Base-by-base conservation (phyloP, 2,113 vertebrate species). In the Tretioscincus oriximinensis region DNA sequence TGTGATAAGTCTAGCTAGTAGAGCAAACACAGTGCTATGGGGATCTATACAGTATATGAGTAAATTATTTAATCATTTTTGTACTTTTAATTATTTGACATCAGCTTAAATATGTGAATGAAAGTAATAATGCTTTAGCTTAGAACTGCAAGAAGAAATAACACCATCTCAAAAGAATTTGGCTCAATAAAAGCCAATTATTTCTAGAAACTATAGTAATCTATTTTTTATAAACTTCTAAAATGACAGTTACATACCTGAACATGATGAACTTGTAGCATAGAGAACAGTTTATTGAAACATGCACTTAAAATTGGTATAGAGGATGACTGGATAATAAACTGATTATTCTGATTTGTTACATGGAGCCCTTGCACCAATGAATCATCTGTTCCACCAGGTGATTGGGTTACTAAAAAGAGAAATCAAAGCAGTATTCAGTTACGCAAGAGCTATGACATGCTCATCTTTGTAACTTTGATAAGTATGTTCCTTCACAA, bases 231-330 rank as follows among this genome's bases (percentile, higher is more conserved):
- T 65, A 28, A 87, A 66, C 21, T 85, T 70, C 63, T 70, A 22
- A 2, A 77, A 51, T 78, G 16, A 5, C 51, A 82, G 71, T 47
- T 73, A 64, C 90, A 26, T 92, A 99, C 98, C 98, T 99, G 98
- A 66, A 99, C 98, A 60, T 99, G 98, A 90, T 99, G 98, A 70
- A 99, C 96, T 93, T 99, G 98, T 65, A 99, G 94, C 97, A 99
- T 97, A 72, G 98, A 98, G 91, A 99, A 99, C 41, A 99, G 98
- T 93, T 99, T 99, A 95, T 99, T 99, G 94, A 99, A 99, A 93
- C 98, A 99, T 64, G 96, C 81, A 47, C 98, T 99, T 88, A 99
- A 91, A 96, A 99, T 98, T 65, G 98, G 98, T 89, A 99, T 95
- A 87, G 98, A 99, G 8, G 97, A 98, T 84, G 96, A 94, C 87